Evolutionary conservation across 37 sponge, comb jelly and placozoan genomes (phyloP), one percentile per base, ranked within the genome.

Genomic region (Hexactinellida sp.): DNA sequence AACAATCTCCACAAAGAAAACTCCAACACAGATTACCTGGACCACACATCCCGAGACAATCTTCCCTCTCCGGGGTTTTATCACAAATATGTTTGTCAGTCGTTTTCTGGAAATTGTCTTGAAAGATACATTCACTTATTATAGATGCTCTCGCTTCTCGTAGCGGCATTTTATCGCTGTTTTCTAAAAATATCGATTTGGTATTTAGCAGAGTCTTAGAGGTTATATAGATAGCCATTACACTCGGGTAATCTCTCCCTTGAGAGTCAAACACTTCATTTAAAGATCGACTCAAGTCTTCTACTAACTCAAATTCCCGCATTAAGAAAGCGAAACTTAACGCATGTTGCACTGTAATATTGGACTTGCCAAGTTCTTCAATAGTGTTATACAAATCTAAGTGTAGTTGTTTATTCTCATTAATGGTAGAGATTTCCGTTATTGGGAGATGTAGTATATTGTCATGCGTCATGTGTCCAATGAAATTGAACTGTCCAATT

Each of bases 41-140:
- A 28, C 87, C 87, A 86, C 87, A 86, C 52, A 86, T 39, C 19
- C 87, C 87, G 25, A 10, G 30, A 82, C 87, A 86, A 19, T 82
- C 30, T 7, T 37, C 41, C 25, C 76, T 23, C 76, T 32, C 76
- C 21, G 76, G 76, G 3, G 3, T 28, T 63, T 63, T 3, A 19
- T 9, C 16, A 47, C 52, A 47, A 47, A 16, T 47, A 19, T 9
- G 16, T 47, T 19, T 19, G 16, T 47, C 52, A 9, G 52, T 19
- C 9, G 16, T 9, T 19, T 19, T 47, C 16, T 47, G 52, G 16
- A 19, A 19, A 19, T 47, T 9, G 52, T 16, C 52, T 47, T 47
- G 13, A 47, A 47, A 19, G 9, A 19, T 47, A 47, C 52, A 47
- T 47, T 47, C 52, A 47, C 16, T n/a, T n/a, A n/a, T n/a, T n/a